Evolutionary conservation across 2,888 invertebrate genomes (phyloP).

Genomic region (Gerosis bhagava): DNA sequence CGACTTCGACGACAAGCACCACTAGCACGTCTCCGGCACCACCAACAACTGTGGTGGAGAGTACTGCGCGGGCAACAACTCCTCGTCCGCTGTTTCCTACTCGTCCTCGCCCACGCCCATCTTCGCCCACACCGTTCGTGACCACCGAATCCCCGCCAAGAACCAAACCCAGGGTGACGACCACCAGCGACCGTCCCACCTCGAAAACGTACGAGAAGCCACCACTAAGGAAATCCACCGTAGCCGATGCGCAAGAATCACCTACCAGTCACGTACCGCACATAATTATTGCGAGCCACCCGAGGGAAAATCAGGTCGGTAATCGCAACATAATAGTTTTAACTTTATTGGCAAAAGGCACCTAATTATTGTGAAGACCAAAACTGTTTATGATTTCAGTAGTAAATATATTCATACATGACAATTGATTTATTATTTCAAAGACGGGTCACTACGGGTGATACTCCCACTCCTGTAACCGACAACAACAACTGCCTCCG

Average conservation of each 20-base stretch:
- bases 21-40: conserved; percentile 39
- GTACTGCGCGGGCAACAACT: conserved; percentile 39
- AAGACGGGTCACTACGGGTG: too few species aligned
- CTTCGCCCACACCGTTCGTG: conserved; percentile 40
- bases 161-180: conserved; percentile 58
- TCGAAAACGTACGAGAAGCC: conserved; percentile 67
- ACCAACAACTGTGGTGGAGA: conserved; percentile 33
- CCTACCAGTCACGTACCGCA: conserved; percentile 77
- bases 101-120: conserved; percentile 47
- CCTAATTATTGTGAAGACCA: too few species aligned
- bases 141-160: conserved; percentile 51
- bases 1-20: conserved; percentile 41
- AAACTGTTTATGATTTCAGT: too few species aligned
- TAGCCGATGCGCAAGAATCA: conserved; percentile 62
- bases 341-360: too few species aligned
- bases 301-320: conserved; percentile 91
- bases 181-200: conserved; percentile 61
- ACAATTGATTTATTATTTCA: too few species aligned
- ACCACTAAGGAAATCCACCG: conserved; percentile 56
- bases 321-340: too few species aligned
- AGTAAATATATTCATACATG: too few species aligned
- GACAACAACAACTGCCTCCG: too few species aligned
- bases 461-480: too few species aligned
- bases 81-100: conserved; percentile 45
- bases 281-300: conserved; percentile 85